Base-by-base conservation (phyloP, 2,797 vertebrate genomes). In the Pitangus sulphuratus region DNA sequence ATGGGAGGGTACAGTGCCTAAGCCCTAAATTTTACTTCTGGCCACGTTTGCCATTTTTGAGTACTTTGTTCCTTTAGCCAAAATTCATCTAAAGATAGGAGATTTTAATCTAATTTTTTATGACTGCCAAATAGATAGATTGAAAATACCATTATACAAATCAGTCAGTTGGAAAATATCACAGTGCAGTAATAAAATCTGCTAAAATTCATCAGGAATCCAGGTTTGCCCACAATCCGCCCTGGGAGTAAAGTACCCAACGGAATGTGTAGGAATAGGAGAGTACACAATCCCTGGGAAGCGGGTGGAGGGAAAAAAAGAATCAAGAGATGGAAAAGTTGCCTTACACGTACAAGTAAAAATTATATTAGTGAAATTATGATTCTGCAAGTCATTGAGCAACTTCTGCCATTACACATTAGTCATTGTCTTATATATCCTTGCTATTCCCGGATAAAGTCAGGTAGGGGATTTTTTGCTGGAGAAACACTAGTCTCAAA, bases 61-160 rank as follows among this genome's bases (percentile, higher is more conserved):
- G 61, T 76, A 86, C 93, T 95, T 94, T 94, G 84, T 95, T 96
- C 91, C 76, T 93, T 94, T 90, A 91, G 95, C 92, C 95, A 94
- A 92, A 91, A 93, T 58, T 86, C 44, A 80, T 76, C 39, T 95
- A 44, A 71, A 89, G 84, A 80, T 89, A 93, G 91, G 50, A 84
- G 54, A 92, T 88, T 71, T 89, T 50, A 88, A 91, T 80, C 40
- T 71, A 60, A 56, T 87, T 87, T 72, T 74, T 84, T 35, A 51
- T 1, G 51, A 75, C 19, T 75, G 57, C 87, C 64, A 84, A 81
- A 91, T 31, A 85, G 81, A 92, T 84, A 74, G 74, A 94, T 66
- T 87, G 91, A 94, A 87, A 31, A 86, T 20, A 62, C 6, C 48
- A 81, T 89, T 91, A 96, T 81, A 84, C 89, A 95, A 93, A 97